A percentile compares a stretch with the other conserved stretches of the same genome.
Conservation (phyloP, 2,113 vertebrate genomes). For the Campylomormyrus numenius region DNA sequence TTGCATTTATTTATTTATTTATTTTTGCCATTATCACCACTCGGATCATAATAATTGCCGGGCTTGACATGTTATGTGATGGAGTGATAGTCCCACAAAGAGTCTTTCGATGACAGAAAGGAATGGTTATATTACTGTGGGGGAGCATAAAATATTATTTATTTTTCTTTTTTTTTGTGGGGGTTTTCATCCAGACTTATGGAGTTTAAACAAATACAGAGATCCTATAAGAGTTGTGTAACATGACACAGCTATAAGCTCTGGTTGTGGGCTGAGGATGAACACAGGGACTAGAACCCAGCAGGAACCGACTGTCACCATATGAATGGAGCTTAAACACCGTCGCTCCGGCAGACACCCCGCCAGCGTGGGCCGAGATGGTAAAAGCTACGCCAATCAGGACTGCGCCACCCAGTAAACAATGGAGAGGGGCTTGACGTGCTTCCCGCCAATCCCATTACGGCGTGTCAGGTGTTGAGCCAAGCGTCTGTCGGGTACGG, state of each 20-base stretch:
- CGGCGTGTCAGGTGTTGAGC: background rate
- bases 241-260: background rate
- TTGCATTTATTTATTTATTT: background rate
- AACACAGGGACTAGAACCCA: background rate
- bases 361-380: background rate
- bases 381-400: background rate
- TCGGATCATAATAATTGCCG: background rate
- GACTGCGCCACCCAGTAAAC: background rate
- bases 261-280: background rate
- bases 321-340: background rate
- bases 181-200: background rate
- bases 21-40: background rate
- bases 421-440: background rate
- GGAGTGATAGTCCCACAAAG: background rate
- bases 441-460: background rate
- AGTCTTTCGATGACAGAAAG: background rate
- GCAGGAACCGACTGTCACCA: background rate
- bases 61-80: background rate
- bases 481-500: background rate
- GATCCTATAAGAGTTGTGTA: constrained; percentile 17
- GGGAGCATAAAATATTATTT: background rate
- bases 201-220: background rate
- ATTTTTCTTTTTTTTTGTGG: background rate
- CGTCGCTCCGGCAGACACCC: background rate
- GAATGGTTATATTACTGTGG: background rate